phyloP scores from a whole-genome alignment of 2,113 vertebrate genomes.

The Chaetura pelagica region DNA sequence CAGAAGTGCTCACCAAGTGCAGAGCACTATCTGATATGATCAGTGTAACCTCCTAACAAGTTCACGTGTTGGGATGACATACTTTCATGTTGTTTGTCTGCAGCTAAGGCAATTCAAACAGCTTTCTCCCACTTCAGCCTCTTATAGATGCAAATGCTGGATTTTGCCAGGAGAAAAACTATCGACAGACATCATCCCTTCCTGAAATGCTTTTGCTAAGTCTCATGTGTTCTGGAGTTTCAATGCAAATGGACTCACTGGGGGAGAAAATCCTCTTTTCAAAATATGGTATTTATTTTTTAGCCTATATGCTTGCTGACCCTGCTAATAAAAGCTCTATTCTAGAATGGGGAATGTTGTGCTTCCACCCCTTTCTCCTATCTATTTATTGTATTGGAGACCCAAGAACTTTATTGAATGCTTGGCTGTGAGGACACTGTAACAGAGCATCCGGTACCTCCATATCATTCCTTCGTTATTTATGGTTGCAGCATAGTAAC shows the following conservation, averaged over 20 bases:
- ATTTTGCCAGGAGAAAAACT: neutral
- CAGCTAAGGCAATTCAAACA: neutral
- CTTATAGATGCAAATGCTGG: neutral
- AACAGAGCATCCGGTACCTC: neutral
- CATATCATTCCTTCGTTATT: neutral
- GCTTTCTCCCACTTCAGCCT: neutral
- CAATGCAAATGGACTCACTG: neutral
- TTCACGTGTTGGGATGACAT: neutral
- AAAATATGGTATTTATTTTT: neutral
- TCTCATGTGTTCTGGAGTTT: neutral
- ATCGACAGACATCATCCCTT: neutral
- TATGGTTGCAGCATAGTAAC: neutral
- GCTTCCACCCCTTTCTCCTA: neutral
- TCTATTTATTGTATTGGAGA: neutral
- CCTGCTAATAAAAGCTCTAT: neutral
- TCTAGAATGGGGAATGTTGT: neutral
- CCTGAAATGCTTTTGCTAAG: neutral
- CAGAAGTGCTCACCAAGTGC: neutral
- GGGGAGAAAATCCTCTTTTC: neutral
- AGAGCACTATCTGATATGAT: neutral
- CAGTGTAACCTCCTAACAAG: neutral
- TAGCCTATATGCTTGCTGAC: neutral
- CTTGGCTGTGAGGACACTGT: neutral
- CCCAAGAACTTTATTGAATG: neutral
- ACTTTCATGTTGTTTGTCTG: rapidly evolving